phyloP scores from a whole-genome alignment of 1,140 invertebrate genomes.

The Diachasmimorpha longicaudata region DNA sequence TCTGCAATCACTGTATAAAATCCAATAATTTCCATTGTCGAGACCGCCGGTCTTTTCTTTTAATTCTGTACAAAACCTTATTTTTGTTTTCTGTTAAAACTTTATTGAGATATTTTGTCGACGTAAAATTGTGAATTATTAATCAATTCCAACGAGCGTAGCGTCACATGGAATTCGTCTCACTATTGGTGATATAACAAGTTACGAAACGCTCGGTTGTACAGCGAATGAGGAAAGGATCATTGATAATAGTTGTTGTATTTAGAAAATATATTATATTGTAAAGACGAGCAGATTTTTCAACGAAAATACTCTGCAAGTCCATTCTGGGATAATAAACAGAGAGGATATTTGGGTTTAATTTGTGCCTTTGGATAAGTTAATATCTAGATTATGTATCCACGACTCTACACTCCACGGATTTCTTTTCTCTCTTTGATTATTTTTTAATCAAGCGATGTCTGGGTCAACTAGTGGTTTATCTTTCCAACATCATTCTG shows the following conservation, averaged over 20 bases:
- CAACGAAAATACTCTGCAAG: not conserved
- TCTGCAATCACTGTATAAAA: not conserved
- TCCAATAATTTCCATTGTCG: not conserved
- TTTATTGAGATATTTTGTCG: conserved; percentile 4
- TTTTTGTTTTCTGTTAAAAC: not conserved
- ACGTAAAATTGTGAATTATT: not conserved
- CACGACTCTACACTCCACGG: not conserved
- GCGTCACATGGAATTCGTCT: not conserved
- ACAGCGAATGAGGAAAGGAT: not conserved
- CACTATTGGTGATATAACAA: not conserved
- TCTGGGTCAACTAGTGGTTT: conserved; percentile 4
- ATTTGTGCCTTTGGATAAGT: not conserved
- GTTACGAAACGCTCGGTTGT: not conserved
- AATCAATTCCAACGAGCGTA: not conserved
- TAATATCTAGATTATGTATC: not conserved
- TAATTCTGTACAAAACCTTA: conserved; percentile 7
- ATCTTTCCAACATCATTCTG: conserved; percentile 3
- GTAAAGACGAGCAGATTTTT: conserved; percentile 5
- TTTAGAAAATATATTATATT: conserved; percentile 8
- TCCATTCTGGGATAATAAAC: not conserved
- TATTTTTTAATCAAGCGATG: not conserved
- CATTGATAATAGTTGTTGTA: not conserved
- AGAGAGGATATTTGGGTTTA: conserved; percentile 4
- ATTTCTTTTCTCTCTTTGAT: not conserved
- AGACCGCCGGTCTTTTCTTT: not conserved